These are phyloP conservation scores for Schizopygopsis pylzovi DNA, from an alignment of 2,797 vertebrate species.

Conservation along the genomic window DNA sequence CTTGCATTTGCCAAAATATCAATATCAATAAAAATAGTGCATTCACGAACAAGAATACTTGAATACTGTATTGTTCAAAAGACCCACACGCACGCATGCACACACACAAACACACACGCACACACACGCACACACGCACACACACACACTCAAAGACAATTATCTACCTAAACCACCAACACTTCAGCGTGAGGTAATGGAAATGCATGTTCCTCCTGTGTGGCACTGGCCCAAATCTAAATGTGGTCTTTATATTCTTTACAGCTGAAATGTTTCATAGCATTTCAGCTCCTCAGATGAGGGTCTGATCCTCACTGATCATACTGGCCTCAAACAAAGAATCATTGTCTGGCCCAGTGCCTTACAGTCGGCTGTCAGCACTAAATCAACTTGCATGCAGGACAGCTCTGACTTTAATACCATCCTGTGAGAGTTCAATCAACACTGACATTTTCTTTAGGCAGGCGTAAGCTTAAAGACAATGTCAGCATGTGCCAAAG, in stretches of 20 bases:
- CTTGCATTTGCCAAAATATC: constrained; percentile 26
- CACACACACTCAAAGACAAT: not conserved
- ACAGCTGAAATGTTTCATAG: constrained; percentile 21
- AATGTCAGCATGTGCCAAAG: constrained; percentile 54
- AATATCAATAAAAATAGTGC: constrained; percentile 30
- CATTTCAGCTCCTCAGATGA: constrained; percentile 2
- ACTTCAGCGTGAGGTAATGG: constrained; percentile 32
- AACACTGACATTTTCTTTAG: constrained; percentile 46
- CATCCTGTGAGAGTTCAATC: constrained; percentile 34
- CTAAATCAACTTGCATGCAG: constrained; percentile 43
- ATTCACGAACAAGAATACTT: constrained; percentile 37
- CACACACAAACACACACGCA: too few relatives aligned
- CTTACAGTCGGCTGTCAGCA: constrained; percentile 26
- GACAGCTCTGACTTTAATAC: constrained; percentile 14
- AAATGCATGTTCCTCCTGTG: constrained; percentile 23
- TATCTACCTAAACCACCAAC: constrained; percentile 14
- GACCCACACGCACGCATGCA: too few relatives aligned
- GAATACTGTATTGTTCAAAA: constrained; percentile 15
- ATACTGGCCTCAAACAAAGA: not conserved
- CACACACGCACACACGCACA: too few relatives aligned
- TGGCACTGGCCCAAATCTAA: constrained; percentile 26
- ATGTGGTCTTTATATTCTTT: not conserved
- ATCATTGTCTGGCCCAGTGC: constrained; percentile 12
- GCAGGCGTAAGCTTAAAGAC: constrained; percentile 29
- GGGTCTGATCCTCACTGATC: not conserved